Evolutionary conservation across 2,113 vertebrate species (phyloP), one percentile per base, ranked within the genome.

Genomic region (Carassius carassius): DNA sequence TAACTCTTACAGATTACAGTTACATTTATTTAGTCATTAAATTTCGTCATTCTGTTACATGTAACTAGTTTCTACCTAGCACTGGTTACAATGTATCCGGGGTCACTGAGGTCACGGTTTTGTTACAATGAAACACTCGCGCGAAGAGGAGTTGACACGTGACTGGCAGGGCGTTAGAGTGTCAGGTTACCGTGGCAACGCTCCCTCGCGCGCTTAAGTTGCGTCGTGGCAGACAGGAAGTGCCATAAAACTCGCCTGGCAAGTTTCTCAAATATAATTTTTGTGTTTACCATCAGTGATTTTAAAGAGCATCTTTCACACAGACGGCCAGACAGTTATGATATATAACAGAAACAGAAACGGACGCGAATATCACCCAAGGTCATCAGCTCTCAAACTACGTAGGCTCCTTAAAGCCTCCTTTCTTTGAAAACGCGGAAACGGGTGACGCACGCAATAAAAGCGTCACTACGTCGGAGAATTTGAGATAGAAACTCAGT

Each of bases 151-250:
- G 23, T 81, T 81, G 41, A 3, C 78, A 63, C 60, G 78, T 78
- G 58, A 78, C 74, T 1, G 29, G 16, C 32, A 19, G 8, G 51
- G 86, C 44, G n/a, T 69, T 16, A 3, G 29, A 12, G 67, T 25
- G 16, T 84, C 81, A 37, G 67, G 76, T 82, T 76, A 76, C 70
- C 6, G 2, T 14, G 41, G 79, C 19, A 70, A 58, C 29, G 37
- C 49, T 14, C 49, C 5, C 63, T 29, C 25, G 37, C 51, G 51
- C 51, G 21, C 29, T 49, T 25, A 51, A 67, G 14, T 0, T 19
- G 44, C 3, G 13, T 82, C 74, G 85, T 87, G 82, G 82, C 86
- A 41, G 1, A 7, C 6, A 87, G 76, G 77, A 87, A 81, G 60
- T 35, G 4, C 17, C 17, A 58, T 29, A 35, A 47, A 73, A 65